Base-by-base conservation (phyloP, 2,113 vertebrate genomes). In the Cochlearius cochlearius region DNA sequence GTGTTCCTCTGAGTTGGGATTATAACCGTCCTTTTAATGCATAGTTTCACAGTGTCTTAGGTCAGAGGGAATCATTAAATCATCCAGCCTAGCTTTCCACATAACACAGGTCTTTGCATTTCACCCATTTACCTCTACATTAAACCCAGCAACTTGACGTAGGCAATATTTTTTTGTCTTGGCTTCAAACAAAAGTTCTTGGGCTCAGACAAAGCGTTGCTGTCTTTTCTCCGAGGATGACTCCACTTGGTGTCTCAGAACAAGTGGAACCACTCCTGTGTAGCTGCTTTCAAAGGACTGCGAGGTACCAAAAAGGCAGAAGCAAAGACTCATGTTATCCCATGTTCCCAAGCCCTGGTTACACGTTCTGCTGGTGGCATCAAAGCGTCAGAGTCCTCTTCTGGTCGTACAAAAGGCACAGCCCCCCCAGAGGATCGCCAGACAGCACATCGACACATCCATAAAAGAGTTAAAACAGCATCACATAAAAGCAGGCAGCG, bases 381-480 rank as follows among this genome's bases (percentile, higher is more conserved):
- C 75, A 58, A 56, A 77, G 63, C 17, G 1, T 38, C 53, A n/a
- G 30, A 67, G 69, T 22, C 22, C 38, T 67, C 30, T 22, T 41
- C 67, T 81, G 94, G 21, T 3, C 56, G 34, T 7, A 88, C 93
- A 92, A 90, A 84, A 87, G 89, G 93, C 90, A 49, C 43, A 26
- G 87, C 9, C 26, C n/a, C 2, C 1, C 1, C 43, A 4, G 34
- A 59, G 50, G 11, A 2, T 64, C 5, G 2, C 38, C 83, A 80
- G 36, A 0, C 73, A 71, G 60, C 58, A 34, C 71, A 32, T 17
- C 1, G 5, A 19, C 32, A 26, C 1, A 0, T 19, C 75, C 73
- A 71, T 77, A 22, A n/a, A 95, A 72, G 86, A 88, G 95, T 96
- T 97, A 97, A 94, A 90, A 39, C 80, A 82, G 60, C 86, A 62